Base-by-base conservation (phyloP, 2,113 vertebrate genomes). In the Motacilla alba region DNA sequence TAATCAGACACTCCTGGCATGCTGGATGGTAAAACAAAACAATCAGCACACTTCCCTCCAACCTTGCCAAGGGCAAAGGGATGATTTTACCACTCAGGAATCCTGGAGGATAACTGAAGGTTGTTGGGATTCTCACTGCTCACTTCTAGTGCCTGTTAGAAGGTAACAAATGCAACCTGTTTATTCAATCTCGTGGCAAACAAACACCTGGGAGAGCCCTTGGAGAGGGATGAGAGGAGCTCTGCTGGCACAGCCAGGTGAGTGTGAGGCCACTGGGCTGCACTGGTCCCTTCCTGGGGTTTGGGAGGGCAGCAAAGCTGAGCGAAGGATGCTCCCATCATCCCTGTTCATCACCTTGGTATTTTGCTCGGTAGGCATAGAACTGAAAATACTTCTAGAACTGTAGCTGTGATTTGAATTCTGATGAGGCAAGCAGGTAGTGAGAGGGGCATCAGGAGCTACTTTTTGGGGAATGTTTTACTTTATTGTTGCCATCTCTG, bases 281-380 rank as follows among this genome's bases (percentile, higher is more conserved):
- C 7, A 0, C 63, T 62, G 72, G 26, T 21, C 19, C 15, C 33
- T 6, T 0, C 4, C 10, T 18, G 35, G 64, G 12, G 0, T 2
- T 31, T 15, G 55, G 79, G 46, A 56, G 50, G 27, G 21, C 0
- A 4, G 31, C 0, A 5, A 26, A 31, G 30, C 15, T 76, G n/a
- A 37, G 16, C 11, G n/a, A 1, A 37, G 17, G 53, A 3, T 80
- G 28, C 8, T 80, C 50, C 46, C 3, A 4, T 7, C 6, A 27
- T 5, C 26, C 33, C 33, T 35, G 10, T 5, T 39, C 19, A 9
- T 55, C 13, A 1, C 1, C 30, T 21, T 12, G 52, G 52, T 30
- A 4, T 33, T 69, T 28, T 7, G 7, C 50, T 58, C 55, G 28
- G 33, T 5, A 26, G 37, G 44, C 64, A 28, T 28, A 14, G 26